Evolutionary conservation across 2,113 vertebrate genomes (phyloP), one percentile per base, ranked within the genome.

Genomic region (Ochotona curzoniae): DNA sequence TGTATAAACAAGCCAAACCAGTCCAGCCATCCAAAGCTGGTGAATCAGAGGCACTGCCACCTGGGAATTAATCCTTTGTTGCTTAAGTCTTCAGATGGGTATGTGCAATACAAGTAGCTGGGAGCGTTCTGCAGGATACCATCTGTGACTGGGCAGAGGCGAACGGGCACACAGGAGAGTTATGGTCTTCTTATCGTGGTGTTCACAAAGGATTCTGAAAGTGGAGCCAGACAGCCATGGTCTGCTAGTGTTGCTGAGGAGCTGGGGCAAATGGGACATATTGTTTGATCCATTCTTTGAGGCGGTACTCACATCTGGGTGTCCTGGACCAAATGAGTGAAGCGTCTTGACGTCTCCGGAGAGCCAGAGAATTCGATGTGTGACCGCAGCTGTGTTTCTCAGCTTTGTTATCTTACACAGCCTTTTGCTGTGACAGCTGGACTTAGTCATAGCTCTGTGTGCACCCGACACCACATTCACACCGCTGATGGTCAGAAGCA

Each of bases 31-130:
- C 83, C 25, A 78, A 82, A 67, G 51, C 10, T 5, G 57, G n/a
- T 95, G 92, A 94, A 84, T 93, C 93, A 95, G 91, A 96, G 94
- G 38, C 21, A 26, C 74, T 61, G 11, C 21, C 60, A 74, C 63
- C 61, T 74, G 73, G 20, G 67, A 67, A 90, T 74, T 84, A 79
- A 70, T 86, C 63, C 79, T 73, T 61, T 71, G 49, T 93, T 83
- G 21, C 87, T 93, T 89, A 63, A 83, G 64, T n/a, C 83, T 87
- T 90, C 69, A 28, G 54, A 80, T 47, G 25, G 38, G 5, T 5
- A 28, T 20, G 18, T 23, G 2, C 1, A 71, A n/a, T n/a, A 5
- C 38, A n/a, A 60, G 64, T 26, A 64, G 7, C 54, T 73, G 26
- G 49, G 18, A 73, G 74, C 63, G 85, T 83, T 79, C 63, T 51